These are phyloP conservation scores for Centropyge bicolor DNA, from an alignment of 2,797 vertebrate species.

Conservation along the genomic window DNA sequence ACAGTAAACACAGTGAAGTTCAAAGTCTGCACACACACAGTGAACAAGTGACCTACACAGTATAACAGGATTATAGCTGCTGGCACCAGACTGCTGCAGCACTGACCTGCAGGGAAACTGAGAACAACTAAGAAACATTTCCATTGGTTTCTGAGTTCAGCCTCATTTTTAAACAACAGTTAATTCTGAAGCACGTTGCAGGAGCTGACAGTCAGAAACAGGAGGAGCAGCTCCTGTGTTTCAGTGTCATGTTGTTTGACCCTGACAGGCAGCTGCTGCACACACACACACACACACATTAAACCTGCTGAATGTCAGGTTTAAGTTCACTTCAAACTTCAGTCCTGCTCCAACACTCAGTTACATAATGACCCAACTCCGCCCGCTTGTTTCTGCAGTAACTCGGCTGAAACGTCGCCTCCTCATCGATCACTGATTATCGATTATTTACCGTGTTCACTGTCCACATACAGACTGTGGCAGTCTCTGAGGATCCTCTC, in stretches of 20 bases:
- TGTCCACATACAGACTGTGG: conserved; percentile 86
- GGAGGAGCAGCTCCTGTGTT: conserved; percentile 1
- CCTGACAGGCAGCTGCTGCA: conserved; percentile 61
- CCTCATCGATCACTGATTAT: not conserved
- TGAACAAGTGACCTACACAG: not conserved
- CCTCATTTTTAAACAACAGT: not conserved
- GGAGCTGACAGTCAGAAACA: not conserved
- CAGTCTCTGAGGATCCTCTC: conserved; percentile 87
- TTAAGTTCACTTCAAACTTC: too few species aligned
- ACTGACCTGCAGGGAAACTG: not conserved
- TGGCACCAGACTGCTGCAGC: not conserved
- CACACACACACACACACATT: not conserved
- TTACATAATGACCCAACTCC: conserved; percentile 27
- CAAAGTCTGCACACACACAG: not conserved
- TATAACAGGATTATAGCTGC: not conserved
- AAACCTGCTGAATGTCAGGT: too few species aligned
- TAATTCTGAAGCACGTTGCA: not conserved
- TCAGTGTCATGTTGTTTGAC: conserved; percentile 56
- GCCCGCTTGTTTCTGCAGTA: not conserved
- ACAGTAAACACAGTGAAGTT: not conserved
- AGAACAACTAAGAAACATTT: not conserved
- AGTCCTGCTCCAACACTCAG: not conserved
- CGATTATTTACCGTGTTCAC: conserved; percentile 84
- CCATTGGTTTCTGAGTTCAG: not conserved
- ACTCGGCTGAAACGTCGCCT: not conserved